These are phyloP conservation scores for Triplophysa bombifrons DNA, from an alignment of 2,797 vertebrate genomes.

Conservation along the genomic window DNA sequence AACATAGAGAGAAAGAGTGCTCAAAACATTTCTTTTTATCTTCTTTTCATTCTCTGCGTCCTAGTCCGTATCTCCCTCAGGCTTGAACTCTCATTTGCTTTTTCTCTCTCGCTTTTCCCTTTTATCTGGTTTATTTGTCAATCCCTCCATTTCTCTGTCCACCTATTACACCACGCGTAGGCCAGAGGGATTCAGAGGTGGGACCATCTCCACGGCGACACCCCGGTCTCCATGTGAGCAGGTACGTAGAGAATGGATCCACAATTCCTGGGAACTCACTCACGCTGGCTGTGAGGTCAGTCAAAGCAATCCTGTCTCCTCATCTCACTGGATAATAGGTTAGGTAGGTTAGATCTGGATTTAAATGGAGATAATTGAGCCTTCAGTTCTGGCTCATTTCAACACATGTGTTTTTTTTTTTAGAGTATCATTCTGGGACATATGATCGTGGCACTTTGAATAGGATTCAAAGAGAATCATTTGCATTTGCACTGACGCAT, in stretches of 20 bases:
- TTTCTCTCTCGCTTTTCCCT: constrained; percentile 24
- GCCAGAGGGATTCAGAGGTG: constrained; percentile 56
- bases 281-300: constrained; percentile 15
- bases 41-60: constrained; percentile 47
- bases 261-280: constrained; percentile 46
- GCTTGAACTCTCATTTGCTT: constrained; percentile 23
- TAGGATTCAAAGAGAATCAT: constrained; percentile 17
- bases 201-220: constrained; percentile 71
- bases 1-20: constrained; percentile 31
- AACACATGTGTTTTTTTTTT: background rate
- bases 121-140: constrained; percentile 28
- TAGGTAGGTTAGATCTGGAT: background rate
- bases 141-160: constrained; percentile 4
- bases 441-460: constrained; percentile 43
- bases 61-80: constrained; percentile 32
- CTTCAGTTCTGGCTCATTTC: background rate
- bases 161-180: constrained; percentile 35
- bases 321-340: background rate
- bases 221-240: constrained; percentile 74
- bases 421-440: constrained; percentile 24
- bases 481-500: constrained; percentile 37
- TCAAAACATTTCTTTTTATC: constrained; percentile 49
- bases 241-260: constrained; percentile 68
- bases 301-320: constrained; percentile 45
- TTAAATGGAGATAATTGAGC: constrained; percentile 5